Evolutionary conservation across 1,140 invertebrate species (phyloP), one percentile per base, ranked within the genome.

Genomic region (Eupeodes corollae): DNA sequence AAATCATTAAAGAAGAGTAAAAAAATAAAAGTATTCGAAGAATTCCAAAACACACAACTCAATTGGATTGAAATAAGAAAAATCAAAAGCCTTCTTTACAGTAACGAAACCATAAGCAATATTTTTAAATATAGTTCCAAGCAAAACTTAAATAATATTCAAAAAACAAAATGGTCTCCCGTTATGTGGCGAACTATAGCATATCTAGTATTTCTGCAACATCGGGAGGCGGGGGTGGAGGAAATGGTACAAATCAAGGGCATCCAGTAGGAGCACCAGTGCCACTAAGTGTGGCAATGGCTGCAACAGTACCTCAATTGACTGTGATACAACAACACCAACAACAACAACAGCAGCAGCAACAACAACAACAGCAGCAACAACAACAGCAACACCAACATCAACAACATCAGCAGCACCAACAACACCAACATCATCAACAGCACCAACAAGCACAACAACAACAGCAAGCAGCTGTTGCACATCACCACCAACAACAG

Each of bases 401-500:
- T 53, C 26, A 52, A 21, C 18, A 19, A 11, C 41, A 48, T 39
- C 14, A 15, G 16, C 53, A 50, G 34, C 56, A 54, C 37, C 56
- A 55, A 46, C 56, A 54, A 35, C 49, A 64, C 48, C 51, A 50
- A 48, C 18, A 51, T 47, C 39, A 52, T 15, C 56, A 51, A 42
- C 50, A 58, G 15, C 59, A 65, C 12, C 52, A 52, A 34, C 31
- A 34, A 43, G 26, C 16, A 6, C 46, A 41, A 33, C 38, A 42
- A 8, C 57, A 58, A 31, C 53, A 55, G 15, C 34, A 37, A 56
- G 45, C 58, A 48, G 21, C 54, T 52, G 26, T 48, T 33, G 44
- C 51, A 44, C 56, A 54, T 15, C 58, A 56, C 19, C 52, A 58
- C 14, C 59, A 52, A 39, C 35, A 52, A 19, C 54, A 51, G 15